These are phyloP conservation scores for Forficula auricularia DNA, from an alignment of 1,140 invertebrate genomes.

Conservation along the genomic window DNA sequence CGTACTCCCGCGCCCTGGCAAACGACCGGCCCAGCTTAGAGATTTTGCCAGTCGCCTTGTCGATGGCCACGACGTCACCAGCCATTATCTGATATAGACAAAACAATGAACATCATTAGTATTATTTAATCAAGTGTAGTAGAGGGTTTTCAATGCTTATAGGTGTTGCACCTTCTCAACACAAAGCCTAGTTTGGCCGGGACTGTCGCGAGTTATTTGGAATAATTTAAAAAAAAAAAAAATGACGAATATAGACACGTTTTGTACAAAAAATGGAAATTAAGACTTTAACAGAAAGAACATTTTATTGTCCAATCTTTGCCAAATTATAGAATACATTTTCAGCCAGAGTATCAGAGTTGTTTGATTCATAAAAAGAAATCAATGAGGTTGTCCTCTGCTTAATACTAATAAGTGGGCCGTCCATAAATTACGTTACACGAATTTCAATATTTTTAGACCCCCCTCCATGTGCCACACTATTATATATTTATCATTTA, in stretches of 20 bases:
- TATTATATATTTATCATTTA: no score
- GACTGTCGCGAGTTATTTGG: no score
- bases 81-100: slow-evolving; percentile 49
- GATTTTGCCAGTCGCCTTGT: slow-evolving; percentile 95
- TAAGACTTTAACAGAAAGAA: neutral
- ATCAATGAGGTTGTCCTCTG: no score
- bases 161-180: neutral
- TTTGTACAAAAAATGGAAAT: neutral
- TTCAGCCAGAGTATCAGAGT: no score
- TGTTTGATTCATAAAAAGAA: no score
- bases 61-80: slow-evolving; percentile 93
- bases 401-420: no score
- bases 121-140: neutral
- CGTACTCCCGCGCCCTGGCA: slow-evolving; percentile 88
- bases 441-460: no score
- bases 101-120: neutral
- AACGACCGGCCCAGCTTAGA: slow-evolving; percentile 88
- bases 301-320: slow-evolving; percentile 1
- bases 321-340: neutral
- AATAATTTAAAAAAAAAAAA: no score
- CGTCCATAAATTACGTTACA: no score
- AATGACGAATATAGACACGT: neutral
- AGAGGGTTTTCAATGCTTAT: neutral
- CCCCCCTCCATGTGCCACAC: no score
- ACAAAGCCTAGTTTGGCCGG: neutral